Evolutionary conservation across 2,888 invertebrate genomes (phyloP), one percentile per base, ranked within the genome.

Genomic region (Trichogramma evanescens): DNA sequence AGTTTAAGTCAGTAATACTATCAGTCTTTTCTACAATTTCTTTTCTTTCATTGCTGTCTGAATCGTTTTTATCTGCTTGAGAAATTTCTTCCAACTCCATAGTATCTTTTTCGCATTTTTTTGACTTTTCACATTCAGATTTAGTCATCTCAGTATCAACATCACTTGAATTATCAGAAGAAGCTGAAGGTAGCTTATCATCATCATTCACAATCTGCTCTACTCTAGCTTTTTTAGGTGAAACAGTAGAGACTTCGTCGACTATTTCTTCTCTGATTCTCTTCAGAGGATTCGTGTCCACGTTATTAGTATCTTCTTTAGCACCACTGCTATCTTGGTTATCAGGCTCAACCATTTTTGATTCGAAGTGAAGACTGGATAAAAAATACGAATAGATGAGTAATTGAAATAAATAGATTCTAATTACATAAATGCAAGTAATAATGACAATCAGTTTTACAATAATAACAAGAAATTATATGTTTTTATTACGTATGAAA

Each of bases 341-440:
- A 13, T 59, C 56, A 5, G 61, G 50, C 40, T 63, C 61, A 48
- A 63, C 59, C 63, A 63, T 63, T 51, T 61, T 61, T 2, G 26
- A 26, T 26, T 26, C 26, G 3, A 26, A 26, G 26, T 26, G 26
- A 26, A 26, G 26, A 26, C 26, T 26, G 26, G 26, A 26, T 26
- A 26, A 26, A 26, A 26, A 26, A 26, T 26, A 26, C 26, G 26
- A 26, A 26, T 26, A 26, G 2, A 26, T 26, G 26, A 26, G 26
- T 26, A 26, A 26, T 26, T 26, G 26, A 26, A 26, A 26, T 26
- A 26, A 26, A 26, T 26, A 26, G 26, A 26, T 26, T 26, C 26
- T 26, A 26, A 26, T 26, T 26, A 26, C 26, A 26, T 26, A 26
- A 26, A 26, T 26, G 26, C 1, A 26, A 26, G 26, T 26, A 26